Base-by-base conservation (phyloP, 2,888 invertebrate species). In the Gymnosoma rotundatum region DNA sequence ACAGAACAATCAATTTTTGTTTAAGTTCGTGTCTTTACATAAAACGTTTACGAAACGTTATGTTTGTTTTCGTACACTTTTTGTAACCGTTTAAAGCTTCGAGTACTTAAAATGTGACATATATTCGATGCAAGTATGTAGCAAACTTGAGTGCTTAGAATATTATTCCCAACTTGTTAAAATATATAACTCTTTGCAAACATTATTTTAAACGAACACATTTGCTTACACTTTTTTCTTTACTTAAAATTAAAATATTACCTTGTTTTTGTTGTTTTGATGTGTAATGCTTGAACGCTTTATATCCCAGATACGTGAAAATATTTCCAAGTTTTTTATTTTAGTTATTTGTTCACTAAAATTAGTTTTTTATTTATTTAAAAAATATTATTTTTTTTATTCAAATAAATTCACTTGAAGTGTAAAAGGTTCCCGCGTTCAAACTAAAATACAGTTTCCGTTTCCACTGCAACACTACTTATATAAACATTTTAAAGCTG, bases 271-370 rank as follows among this genome's bases (percentile, higher is more conserved):
- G 88, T 88, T 89, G 89, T 87, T 82, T 88, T 90, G 88, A 87
- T 88, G 85, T 87, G 87, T 88, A 91, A 87, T 88, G 89, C 88
- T 88, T 88, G 87, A 90, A 90, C 83, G 89, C 89, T 86, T 87
- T 88, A 78, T 90, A 91, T 87, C 90, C 89, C 86, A 90, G 86
- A 88, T 89, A 90, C 78, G 89, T 89, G 70, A 91, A 90, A 90
- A 90, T 90, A 88, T 89, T 91, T 88, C 60, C 61, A 56, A 60
- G 20, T 78, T 83, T 63, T 61, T 75, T 70, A 3, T 58, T 58
- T 75, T 58, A 64, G 64, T 61, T 50, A 78, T 32, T 54, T 54
- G 5, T 63, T 63, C 36, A 79, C 66, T 66, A 38, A 60, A 61
- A 61, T 63, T 16, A n/a, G 21, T 32, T 20, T 14, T 48, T 75